Base-by-base conservation (phyloP, 2,888 invertebrate species). In the Mythimna albipuncta region DNA sequence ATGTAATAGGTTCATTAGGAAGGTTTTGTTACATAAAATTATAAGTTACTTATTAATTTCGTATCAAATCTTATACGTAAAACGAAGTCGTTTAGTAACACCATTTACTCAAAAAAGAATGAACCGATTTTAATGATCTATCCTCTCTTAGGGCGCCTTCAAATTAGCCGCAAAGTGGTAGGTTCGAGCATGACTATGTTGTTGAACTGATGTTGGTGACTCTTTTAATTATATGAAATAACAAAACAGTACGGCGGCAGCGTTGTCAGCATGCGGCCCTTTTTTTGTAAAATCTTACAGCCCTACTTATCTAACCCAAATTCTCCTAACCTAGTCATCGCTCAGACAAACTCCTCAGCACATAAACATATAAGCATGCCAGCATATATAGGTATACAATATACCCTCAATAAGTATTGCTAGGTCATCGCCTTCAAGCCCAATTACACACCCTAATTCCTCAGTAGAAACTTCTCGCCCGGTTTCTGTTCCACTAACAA, bases 381-480 rank as follows among this genome's bases (percentile, higher is more conserved):
- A 55, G 10, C 6, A 0, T 59, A 58, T 7, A 54, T 59, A 64
- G 1, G 11, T 19, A 55, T n/a, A n/a, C 32, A 35, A 50, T n/a
- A n/a, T 21, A 35, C n/a, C 21, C 52, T 50, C 55, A 64, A 47
- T 69, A 77, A 52, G 54, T 64, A 67, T 79, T 62, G 64, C 79
- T 72, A 67, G 83, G 72, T 79, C 79, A 79, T 79, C 69, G 68
- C 55, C 55, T 85, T 86, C 78, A 81, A 55, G 81, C 77, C 57
- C 70, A 85, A 84, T 84, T 84, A 85, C 72, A 6, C 84, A 84
- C 86, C 84, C 84, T 69, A 85, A 59, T 72, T 69, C 68, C 64
- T 67, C 1, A 26, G 3, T 11, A 44, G 78, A 82, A 70, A 63
- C 41, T 65, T 55, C 71, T 41, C 21, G 7, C 82, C 66, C 65